Evolutionary conservation across 2,113 vertebrate genomes (phyloP), one percentile per base, ranked within the genome.

Genomic region (Argyrosomus japonicus): DNA sequence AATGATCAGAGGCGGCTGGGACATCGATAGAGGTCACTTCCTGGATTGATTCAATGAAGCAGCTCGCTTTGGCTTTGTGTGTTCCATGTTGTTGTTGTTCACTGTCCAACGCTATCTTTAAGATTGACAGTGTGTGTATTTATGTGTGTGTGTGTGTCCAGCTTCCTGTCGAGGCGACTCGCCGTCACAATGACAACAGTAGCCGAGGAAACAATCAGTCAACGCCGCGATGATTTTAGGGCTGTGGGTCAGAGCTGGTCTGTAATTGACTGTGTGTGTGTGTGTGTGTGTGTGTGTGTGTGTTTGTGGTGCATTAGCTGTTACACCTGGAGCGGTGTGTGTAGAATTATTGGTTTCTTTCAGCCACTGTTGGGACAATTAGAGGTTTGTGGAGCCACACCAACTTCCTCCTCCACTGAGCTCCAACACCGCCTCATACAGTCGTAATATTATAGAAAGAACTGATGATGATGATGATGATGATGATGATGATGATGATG

Each of bases 201-300:
- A 63, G 50, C 54, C 11, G 60, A 75, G 81, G 84, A 89, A 84
- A 78, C 54, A 15, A 75, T 84, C 81, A 70, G 77, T 89, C 84
- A 77, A 57, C 1, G 77, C 27, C 1, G 11, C 5, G 5, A 50
- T 83, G 69, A 71, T 75, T 77, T 68, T 62, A n/a, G 53, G n/a
- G 15, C 17, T 86, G 6, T 50, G 50, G 77, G 82, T 84, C 51
- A 62, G 53, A 70, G 53, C 18, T 10, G 23, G 65, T 79, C 71
- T 75, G 58, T 83, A 63, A 67, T 36, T 45, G 65, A 45, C 29
- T 62, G 27, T 50, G 70, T 48, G 70, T 32, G 23, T 69, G 68
- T 69, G 64, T 32, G 63, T 23, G 51, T 36, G 68, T 32, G 71
- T 50, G 71, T 62, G 45, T 50, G 71, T 61, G 71, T 50, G 71